phyloP scores from a whole-genome alignment of 2,888 invertebrate genomes.

The Dyspetes luteomarginatus region DNA sequence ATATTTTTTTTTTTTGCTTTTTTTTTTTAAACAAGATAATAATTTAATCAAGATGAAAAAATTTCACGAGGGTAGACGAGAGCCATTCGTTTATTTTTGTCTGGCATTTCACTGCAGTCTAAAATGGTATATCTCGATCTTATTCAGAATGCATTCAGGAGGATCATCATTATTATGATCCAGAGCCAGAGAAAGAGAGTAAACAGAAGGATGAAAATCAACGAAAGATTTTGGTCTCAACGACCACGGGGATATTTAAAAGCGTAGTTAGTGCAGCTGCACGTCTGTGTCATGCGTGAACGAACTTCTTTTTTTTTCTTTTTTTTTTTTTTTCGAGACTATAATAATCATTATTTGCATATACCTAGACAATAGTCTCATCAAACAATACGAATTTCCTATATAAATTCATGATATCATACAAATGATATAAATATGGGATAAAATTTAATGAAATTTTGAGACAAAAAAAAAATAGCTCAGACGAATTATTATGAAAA shows the following conservation, averaged over 20 bases:
- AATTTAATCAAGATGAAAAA: conserved; percentile 34
- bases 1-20: not conserved
- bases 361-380: conserved; percentile 26
- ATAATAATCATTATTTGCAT: conserved; percentile 34
- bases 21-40: conserved; percentile 12
- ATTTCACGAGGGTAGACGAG: conserved; percentile 13
- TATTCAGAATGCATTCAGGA: conserved; percentile 77
- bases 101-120: conserved; percentile 76
- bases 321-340: conserved; percentile 18
- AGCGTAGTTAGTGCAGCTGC: conserved; percentile 57
- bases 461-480: too few relatives aligned
- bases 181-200: conserved; percentile 24
- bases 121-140: conserved; percentile 69
- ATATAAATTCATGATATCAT: too few relatives aligned
- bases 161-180: conserved; percentile 40
- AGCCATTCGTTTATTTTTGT: conserved; percentile 58
- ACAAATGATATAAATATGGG: too few relatives aligned
- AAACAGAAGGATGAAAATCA: conserved; percentile 55
- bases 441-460: too few relatives aligned
- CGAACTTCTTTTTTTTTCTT: conserved; percentile 42
- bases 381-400: conserved; percentile 17
- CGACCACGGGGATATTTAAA: not conserved
- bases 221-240: conserved; percentile 44
- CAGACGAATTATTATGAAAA: too few relatives aligned
- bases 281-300: conserved; percentile 47